Evolutionary conservation across 2,113 vertebrate species (phyloP).

Genomic region (Elaphurus davidianus): DNA sequence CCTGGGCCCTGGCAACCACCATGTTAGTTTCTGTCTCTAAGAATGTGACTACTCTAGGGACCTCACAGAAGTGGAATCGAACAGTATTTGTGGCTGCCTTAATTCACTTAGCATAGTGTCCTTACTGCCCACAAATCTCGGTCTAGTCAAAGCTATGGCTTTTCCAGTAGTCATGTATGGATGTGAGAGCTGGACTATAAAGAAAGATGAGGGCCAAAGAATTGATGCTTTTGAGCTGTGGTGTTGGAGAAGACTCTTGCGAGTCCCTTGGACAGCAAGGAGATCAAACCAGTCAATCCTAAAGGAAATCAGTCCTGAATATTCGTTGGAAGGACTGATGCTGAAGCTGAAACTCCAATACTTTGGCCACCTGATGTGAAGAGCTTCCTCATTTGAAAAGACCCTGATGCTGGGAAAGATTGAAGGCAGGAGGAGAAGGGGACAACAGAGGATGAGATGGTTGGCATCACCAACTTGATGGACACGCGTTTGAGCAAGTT

Average conservation of each 20-base stretch:
- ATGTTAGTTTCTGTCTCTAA: not conserved
- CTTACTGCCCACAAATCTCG: not conserved
- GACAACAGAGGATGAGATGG: not conserved
- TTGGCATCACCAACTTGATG: not conserved
- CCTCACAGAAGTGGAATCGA: not conserved
- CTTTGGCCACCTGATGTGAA: not conserved
- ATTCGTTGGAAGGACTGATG: not conserved
- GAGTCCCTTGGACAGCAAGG: not conserved
- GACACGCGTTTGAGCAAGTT: not conserved
- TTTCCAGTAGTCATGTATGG: not conserved
- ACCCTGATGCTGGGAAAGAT: not conserved
- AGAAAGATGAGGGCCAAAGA: accelerated
- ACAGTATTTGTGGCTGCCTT: not conserved
- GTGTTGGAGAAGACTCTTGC: not conserved
- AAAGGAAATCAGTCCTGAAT: not conserved
- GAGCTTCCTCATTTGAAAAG: not conserved
- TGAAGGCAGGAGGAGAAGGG: not conserved
- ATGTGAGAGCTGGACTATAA: not conserved
- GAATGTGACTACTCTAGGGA: not conserved
- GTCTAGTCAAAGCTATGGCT: not conserved
- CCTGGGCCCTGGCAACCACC: not conserved
- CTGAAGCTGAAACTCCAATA: not conserved
- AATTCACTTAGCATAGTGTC: not conserved
- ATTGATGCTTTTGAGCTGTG: not conserved
- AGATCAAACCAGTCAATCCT: not conserved